phyloP scores from a whole-genome alignment of 2,113 vertebrate species.

The Stercorarius parasiticus region DNA sequence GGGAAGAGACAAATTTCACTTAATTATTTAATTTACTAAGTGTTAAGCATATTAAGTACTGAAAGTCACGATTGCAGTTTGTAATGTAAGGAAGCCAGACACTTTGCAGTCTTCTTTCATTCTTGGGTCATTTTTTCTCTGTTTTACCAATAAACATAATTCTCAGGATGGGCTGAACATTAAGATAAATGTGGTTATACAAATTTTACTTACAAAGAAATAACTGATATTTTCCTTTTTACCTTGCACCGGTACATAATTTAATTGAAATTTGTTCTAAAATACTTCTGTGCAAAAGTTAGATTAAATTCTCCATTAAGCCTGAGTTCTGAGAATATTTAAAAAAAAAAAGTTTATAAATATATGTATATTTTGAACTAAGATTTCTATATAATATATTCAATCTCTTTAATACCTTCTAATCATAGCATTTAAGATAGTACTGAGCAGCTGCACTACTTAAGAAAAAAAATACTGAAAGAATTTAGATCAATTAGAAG shows the following conservation, averaged over 20 bases:
- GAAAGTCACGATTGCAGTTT: background rate
- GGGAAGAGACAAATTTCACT: background rate
- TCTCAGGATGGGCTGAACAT: background rate
- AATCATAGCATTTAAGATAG: background rate
- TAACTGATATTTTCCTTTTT: background rate
- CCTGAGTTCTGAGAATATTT: background rate
- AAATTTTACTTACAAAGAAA: background rate
- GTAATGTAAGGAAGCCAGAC: background rate
- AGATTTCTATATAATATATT: background rate
- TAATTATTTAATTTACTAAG: background rate
- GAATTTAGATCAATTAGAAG: background rate
- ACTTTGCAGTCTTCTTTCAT: background rate
- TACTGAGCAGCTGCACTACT: background rate
- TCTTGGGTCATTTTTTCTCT: background rate
- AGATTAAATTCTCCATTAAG: background rate
- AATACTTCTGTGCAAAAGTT: background rate
- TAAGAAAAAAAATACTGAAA: background rate
- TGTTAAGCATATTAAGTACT: background rate
- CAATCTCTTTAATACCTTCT: background rate
- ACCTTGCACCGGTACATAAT: background rate
- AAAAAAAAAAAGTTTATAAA: background rate
- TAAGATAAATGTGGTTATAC: background rate
- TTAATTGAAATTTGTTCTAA: background rate
- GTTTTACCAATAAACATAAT: background rate
- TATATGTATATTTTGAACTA: background rate